Percentiles rank a stretch among this genome's conserved stretches.
Evolutionary conservation across 2,888 invertebrate species (phyloP).

Genomic region (Asteroscopus sphinx): DNA sequence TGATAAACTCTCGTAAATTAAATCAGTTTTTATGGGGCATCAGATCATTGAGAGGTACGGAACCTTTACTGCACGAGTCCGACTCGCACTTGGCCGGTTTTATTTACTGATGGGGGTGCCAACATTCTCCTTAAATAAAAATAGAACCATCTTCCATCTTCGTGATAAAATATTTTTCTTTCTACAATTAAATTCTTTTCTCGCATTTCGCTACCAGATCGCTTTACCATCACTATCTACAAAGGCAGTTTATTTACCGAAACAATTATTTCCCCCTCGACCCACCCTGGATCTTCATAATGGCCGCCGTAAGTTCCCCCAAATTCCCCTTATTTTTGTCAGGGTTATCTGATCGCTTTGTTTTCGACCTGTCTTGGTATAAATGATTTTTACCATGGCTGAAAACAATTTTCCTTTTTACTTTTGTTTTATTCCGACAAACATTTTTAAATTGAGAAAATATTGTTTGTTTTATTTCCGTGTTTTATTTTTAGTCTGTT

Average conservation of each 20-base stretch:
- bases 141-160: too few relatives aligned
- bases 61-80: too few relatives aligned
- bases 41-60: too few relatives aligned
- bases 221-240: constrained; percentile 26
- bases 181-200: constrained; percentile 16
- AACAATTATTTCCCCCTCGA: constrained; percentile 36
- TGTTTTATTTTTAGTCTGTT: too few relatives aligned
- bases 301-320: constrained; percentile 16
- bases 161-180: constrained; percentile 10
- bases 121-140: too few relatives aligned
- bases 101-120: too few relatives aligned
- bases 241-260: constrained; percentile 41
- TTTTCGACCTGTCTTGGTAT: constrained; percentile 7
- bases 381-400: not conserved
- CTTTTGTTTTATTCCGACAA: not conserved
- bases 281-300: constrained; percentile 17
- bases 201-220: constrained; percentile 23
- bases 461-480: not conserved
- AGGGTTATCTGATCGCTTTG: constrained; percentile 25
- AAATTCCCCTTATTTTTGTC: constrained; percentile 6
- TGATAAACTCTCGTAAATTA: too few relatives aligned
- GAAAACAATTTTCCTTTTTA: not conserved
- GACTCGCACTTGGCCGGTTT: too few relatives aligned
- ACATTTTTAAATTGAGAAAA: not conserved
- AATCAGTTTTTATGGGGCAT: too few relatives aligned